Evolutionary conservation across 2,888 invertebrate species (phyloP).

Genomic region (Parthenolecanium corni): DNA sequence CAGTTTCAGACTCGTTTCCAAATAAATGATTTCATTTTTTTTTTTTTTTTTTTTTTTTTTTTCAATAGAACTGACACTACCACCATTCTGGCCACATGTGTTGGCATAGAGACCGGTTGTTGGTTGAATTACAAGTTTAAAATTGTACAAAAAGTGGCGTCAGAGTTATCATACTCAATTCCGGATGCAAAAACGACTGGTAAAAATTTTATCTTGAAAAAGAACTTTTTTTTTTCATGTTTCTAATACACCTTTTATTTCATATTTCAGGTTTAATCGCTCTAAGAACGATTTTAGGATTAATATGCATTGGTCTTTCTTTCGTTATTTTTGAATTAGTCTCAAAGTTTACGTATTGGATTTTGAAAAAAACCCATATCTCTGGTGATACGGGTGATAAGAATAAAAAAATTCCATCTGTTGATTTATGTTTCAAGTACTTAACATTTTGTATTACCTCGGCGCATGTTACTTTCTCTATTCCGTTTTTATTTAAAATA

Average conservation of each 20-base stretch:
- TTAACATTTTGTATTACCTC: conserved; percentile 69
- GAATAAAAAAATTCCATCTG: conserved; percentile 38
- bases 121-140: conserved; percentile 77
- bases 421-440: conserved; percentile 75
- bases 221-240: no score
- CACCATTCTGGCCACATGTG: conserved; percentile 62
- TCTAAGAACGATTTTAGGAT: conserved; percentile 63
- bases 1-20: no score
- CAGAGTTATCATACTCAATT: no score
- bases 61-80: conserved; percentile 72
- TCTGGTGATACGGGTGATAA: background rate
- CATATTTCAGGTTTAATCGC: conserved; percentile 38
- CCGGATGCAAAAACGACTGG: background rate
- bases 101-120: conserved; percentile 64
- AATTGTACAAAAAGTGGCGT: conserved; percentile 42
- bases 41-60: conserved; percentile 21
- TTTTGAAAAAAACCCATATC: background rate
- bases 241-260: background rate
- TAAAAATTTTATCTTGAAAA: no score
- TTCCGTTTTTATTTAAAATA: conserved; percentile 65
- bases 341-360: conserved; percentile 1
- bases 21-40: background rate
- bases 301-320: conserved; percentile 52
- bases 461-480: conserved; percentile 59
- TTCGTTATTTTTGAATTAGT: conserved; percentile 36